Base-by-base conservation (phyloP, 2,113 vertebrate species). In the Nipponia nippon region DNA sequence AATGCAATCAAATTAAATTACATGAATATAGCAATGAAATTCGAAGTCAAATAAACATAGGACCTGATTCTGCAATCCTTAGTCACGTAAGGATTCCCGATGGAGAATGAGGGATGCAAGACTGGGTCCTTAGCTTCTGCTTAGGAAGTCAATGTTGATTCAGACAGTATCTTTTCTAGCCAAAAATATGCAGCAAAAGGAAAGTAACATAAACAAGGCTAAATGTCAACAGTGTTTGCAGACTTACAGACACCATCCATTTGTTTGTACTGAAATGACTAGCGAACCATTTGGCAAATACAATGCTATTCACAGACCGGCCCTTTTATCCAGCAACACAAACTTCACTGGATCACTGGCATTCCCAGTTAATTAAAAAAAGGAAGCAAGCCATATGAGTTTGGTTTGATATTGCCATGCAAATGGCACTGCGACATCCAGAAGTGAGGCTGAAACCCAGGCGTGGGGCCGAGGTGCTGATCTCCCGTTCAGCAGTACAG, bases 151-250 rank as follows among this genome's bases (percentile, higher is more conserved):
- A 94, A 20, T 96, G 97, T 97, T 95, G 97, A 97, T 97, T 97
- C 97, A 97, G 95, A 97, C 96, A 97, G 98, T 97, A 97, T 98
- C 97, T 97, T 97, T 91, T 93, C 93, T 95, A 97, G 98, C 98
- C 98, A 97, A 97, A 98, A 98, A 95, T 96, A 96, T 94, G 97
- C 97, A 98, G 97, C 98, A 95, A 98, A 97, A 98, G 96, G 97
- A 97, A 98, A 98, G 97, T 98, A 98, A 98, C 98, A 97, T 98
- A 97, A 98, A 98, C 98, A 98, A 97, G 98, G 98, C 97, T 97
- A 97, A 98, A 98, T 98, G 98, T 98, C 98, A 98, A 97, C 97
- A 97, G 94, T 98, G 98, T 98, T 98, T 98, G 98, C 97, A 97
- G 97, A 98, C 97, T 98, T 97, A 96, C 97, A 98, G 98, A 98